phyloP scores from a whole-genome alignment of 2,113 vertebrate species.

The Phyllostomus hastatus region DNA sequence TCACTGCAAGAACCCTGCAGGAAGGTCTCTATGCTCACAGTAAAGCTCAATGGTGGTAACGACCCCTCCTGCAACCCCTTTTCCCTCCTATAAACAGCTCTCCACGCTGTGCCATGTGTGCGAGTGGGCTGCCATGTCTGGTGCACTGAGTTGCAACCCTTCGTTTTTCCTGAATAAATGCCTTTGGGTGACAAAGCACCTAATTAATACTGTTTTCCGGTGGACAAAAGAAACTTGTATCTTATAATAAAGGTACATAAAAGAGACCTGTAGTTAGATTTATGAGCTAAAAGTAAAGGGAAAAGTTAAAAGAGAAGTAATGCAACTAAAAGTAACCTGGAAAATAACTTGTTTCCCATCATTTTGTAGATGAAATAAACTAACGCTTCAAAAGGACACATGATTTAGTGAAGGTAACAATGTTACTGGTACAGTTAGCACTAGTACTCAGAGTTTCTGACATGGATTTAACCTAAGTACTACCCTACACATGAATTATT shows the following conservation, averaged over 20 bases:
- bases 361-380: background rate
- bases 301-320: background rate
- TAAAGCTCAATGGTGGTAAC: background rate
- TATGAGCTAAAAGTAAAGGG: background rate
- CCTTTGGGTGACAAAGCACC: no score
- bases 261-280: background rate
- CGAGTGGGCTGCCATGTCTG: background rate
- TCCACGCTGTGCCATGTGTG: background rate
- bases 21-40: background rate
- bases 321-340: background rate
- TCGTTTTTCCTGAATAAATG: background rate
- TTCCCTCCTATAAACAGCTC: background rate
- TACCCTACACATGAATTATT: background rate
- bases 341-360: background rate
- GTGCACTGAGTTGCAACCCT: background rate
- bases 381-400: background rate
- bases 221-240: no score
- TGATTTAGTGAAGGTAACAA: background rate
- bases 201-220: no score
- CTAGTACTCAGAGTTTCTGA: background rate
- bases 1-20: background rate
- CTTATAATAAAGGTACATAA: background rate
- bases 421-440: background rate
- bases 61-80: background rate
- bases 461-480: background rate